A percentile compares a stretch with the other conserved stretches of the same genome.
Evolutionary conservation across 2,113 vertebrate genomes (phyloP).

Genomic region (Sorex fumeus): DNA sequence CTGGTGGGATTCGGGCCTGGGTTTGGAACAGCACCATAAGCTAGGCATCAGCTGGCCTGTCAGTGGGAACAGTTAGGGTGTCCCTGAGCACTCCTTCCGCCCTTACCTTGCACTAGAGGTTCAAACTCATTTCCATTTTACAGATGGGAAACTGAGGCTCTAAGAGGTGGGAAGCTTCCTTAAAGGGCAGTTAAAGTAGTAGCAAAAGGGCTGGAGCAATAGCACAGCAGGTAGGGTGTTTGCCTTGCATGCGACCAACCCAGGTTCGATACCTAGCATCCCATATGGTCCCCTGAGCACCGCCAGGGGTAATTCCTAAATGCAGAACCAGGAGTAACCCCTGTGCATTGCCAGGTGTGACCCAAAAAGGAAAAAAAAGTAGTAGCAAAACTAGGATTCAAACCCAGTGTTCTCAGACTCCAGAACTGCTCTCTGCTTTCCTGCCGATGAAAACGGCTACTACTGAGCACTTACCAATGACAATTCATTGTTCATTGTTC

Average conservation of each 20-base stretch:
- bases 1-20: neutral
- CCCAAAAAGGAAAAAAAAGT: too few species aligned
- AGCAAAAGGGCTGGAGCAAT: too few species aligned
- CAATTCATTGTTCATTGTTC: neutral
- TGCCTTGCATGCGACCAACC: too few species aligned
- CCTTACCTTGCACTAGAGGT: neutral
- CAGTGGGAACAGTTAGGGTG: neutral
- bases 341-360: too few species aligned
- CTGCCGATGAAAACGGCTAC: neutral
- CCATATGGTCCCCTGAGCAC: too few species aligned
- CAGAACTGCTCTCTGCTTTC: neutral
- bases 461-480: neutral
- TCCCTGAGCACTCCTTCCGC: neutral
- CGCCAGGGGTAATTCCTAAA: too few species aligned
- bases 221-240: too few species aligned
- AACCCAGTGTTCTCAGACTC: neutral
- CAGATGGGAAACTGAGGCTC: constrained; percentile 32
- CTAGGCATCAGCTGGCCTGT: neutral
- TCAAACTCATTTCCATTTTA: neutral
- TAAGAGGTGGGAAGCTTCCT: neutral
- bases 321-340: too few species aligned
- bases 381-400: neutral
- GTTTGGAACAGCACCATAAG: neutral
- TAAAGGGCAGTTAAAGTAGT: neutral
- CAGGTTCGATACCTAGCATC: too few species aligned